Evolutionary conservation across 2,888 invertebrate genomes (phyloP), one percentile per base, ranked within the genome.

Genomic region (Microdon myrmicae): DNA sequence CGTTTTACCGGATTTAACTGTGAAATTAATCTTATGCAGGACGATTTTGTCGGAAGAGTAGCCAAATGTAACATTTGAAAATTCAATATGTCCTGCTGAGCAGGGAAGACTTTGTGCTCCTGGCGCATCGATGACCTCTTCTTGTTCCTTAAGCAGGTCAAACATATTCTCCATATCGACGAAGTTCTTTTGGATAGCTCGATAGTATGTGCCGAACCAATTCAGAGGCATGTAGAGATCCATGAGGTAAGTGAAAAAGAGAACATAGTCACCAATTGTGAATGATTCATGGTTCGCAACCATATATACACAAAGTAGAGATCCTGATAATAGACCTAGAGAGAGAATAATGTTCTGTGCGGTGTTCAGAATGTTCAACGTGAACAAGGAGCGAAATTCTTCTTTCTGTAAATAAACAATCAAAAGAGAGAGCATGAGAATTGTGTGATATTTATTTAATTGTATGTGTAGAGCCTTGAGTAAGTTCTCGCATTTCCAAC

Each of bases 141-240:
- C 87, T 31, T 90, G 87, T 73, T 94, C 93, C 25, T 90, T 86
- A 72, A 99, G 83, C 64, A 99, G 80, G 70, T 97, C 96, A 77
- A 98, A 95, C 98, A 99, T 97, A 79, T 98, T 98, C 80, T 99
- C 98, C 98, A 98, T 98, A 75, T 99, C 98, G 10, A 98, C 89
- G 74, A 99, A 98, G 75, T 96, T 94, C 82, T 93, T 94, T 77
- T 98, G 98, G 56, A 98, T 96, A 48, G 94, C 92, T 74, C 97
- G 90, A 76, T 99, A 99, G 74, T 96, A 97, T 2, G 96, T 97
- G 17, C 98, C 98, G 76, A 99, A 95, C 90, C 93, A 98, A 82
- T 98, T 98, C 39, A 99, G 82, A 0, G 98, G 98, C 55, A 92
- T 91, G 75, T 97, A 98, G 14, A 99, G 82, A 74, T 95, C 98